A percentile compares a stretch with the other conserved stretches of the same genome.
phyloP scores from a whole-genome alignment of 2,888 invertebrate species.

The Drosophila siamana region DNA sequence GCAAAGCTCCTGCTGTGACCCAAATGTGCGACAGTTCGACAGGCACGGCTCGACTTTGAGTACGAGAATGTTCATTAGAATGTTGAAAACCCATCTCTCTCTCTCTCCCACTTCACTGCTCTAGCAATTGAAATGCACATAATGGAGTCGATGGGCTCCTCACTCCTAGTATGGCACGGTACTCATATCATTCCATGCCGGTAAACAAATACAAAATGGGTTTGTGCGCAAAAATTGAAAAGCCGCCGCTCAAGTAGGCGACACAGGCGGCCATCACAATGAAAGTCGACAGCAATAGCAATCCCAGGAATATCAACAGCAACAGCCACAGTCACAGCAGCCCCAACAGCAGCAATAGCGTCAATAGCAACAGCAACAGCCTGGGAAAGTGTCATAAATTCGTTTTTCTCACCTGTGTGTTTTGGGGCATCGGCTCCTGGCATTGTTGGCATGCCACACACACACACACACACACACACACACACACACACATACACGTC shows the following conservation, averaged over 20 bases:
- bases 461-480: background rate
- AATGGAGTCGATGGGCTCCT: slow-evolving; percentile 32
- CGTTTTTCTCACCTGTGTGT: slow-evolving; percentile 64
- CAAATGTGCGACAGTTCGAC: slow-evolving; percentile 68
- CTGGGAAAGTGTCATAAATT: slow-evolving; percentile 59
- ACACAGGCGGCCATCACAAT: slow-evolving; percentile 38
- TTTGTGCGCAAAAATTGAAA: slow-evolving; percentile 42
- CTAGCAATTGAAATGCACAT: slow-evolving; percentile 49
- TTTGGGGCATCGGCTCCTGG: slow-evolving; percentile 13
- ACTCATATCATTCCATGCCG: slow-evolving; percentile 71
- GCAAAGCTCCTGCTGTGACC: slow-evolving; percentile 65
- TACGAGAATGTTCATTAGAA: slow-evolving; percentile 70
- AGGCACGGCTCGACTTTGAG: slow-evolving; percentile 36
- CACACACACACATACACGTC: too few species aligned
- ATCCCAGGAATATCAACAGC: slow-evolving; percentile 30
- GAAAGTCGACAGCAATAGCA: slow-evolving; percentile 19
- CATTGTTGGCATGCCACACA: slow-evolving; percentile 18
- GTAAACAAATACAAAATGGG: slow-evolving; percentile 70
- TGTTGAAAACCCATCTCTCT: slow-evolving; percentile 2
- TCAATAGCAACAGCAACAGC: slow-evolving; percentile 6
- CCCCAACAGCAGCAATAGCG: too few species aligned
- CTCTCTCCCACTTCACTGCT: background rate
- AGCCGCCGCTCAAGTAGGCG: slow-evolving; percentile 45
- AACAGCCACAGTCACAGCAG: background rate
- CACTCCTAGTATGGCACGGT: background rate